Percentiles rank a stretch among this genome's conserved stretches.
phyloP scores from a whole-genome alignment of 2,797 vertebrate genomes.

The Sternarchorhynchus goeldii region DNA sequence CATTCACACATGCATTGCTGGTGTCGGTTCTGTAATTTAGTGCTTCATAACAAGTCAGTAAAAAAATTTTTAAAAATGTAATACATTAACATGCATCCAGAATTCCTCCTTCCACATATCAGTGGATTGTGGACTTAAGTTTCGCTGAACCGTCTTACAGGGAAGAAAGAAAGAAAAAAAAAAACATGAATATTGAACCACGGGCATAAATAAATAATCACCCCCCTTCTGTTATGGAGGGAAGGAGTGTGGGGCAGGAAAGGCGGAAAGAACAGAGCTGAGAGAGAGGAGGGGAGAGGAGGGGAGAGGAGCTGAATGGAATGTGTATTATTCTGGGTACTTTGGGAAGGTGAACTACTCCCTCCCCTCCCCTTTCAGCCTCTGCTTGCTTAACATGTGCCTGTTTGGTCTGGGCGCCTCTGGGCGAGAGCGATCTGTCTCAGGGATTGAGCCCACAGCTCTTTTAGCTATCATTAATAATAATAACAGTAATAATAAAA shows the following conservation, averaged over 20 bases:
- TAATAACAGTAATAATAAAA: background rate
- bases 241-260: slow-evolving; percentile 3
- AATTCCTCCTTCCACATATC: slow-evolving; percentile 9
- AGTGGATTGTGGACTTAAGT: slow-evolving; percentile 14
- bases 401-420: slow-evolving; percentile 46
- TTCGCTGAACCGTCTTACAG: slow-evolving; percentile 11
- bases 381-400: slow-evolving; percentile 28
- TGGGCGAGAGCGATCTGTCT: slow-evolving; percentile 32
- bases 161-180: slow-evolving; percentile 16
- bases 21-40: background rate
- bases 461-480: slow-evolving; percentile 40
- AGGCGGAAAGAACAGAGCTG: background rate
- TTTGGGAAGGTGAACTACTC: slow-evolving; percentile 39
- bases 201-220: slow-evolving; percentile 46
- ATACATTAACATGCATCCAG: background rate
- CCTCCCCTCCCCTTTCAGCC: slow-evolving; percentile 10
- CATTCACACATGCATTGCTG: slow-evolving; percentile 9
- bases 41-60: background rate
- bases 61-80: background rate
- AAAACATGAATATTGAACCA: slow-evolving; percentile 44
- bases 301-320: background rate
- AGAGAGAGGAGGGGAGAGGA: slow-evolving; percentile 19
- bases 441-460: slow-evolving; percentile 31
- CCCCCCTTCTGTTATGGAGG: slow-evolving; percentile 14
- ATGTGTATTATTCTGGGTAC: slow-evolving; percentile 36